Percentiles rank a stretch among this genome's conserved stretches.
Evolutionary conservation across 2,888 invertebrate species (phyloP).

Genomic region (Eupelmus urozonus): DNA sequence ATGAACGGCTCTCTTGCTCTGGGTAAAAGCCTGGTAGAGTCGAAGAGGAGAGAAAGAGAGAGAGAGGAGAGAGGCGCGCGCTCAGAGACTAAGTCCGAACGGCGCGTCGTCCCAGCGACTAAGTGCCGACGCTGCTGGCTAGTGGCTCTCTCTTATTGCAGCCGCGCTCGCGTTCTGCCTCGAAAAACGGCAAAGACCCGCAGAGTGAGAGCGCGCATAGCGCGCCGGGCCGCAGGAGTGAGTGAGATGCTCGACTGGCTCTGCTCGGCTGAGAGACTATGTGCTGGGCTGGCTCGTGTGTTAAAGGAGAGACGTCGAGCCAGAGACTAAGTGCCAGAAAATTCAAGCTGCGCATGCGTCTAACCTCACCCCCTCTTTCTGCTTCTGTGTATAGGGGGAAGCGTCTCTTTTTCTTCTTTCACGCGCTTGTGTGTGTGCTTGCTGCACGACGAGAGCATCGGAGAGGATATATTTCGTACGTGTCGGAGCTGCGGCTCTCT

Average conservation of each 20-base stretch:
- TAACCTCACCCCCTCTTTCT: too few species aligned
- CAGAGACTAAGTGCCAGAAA: slow-evolving; percentile 81
- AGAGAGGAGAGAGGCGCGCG: slow-evolving; percentile 51
- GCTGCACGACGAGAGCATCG: too few species aligned
- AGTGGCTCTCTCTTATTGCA: slow-evolving; percentile 17
- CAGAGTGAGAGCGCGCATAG: slow-evolving; percentile 12
- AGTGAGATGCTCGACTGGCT: too few species aligned
- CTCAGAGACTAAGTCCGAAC: slow-evolving; percentile 38
- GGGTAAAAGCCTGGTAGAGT: not conserved
- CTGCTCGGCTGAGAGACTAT: too few species aligned
- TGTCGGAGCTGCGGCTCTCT: too few species aligned
- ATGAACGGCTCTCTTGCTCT: not conserved
- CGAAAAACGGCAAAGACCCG: slow-evolving; percentile 48
- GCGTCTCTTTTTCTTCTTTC: too few species aligned
- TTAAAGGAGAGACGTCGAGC: not conserved
- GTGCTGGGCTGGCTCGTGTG: too few species aligned
- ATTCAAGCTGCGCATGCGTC: slow-evolving; percentile 81
- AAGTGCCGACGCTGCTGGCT: slow-evolving; percentile 50
- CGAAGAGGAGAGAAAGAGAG: not conserved
- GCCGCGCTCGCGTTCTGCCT: not conserved
- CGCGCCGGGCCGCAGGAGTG: too few species aligned
- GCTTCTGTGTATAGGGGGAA: too few species aligned
- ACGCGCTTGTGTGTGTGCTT: too few species aligned
- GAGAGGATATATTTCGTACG: too few species aligned
- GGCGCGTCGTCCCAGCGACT: slow-evolving; percentile 52